Evolutionary conservation across 2,797 vertebrate species (phyloP), one percentile per base, ranked within the genome.

Genomic region (Sebastes trivittatus): DNA sequence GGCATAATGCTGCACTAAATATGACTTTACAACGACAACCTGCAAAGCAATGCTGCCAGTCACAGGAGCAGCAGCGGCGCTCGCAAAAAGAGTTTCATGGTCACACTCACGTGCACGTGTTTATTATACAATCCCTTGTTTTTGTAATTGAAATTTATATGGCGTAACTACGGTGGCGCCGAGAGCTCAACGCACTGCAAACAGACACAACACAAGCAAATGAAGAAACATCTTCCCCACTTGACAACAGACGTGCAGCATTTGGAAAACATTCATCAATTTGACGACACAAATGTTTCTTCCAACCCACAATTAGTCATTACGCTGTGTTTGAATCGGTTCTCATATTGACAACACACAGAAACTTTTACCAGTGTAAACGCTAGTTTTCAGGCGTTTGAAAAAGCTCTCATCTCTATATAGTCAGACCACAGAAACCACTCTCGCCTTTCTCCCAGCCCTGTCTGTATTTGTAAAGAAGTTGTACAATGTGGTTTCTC

Each of bases 1-100:
- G 85, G 84, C 73, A 89, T 92, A 92, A 92, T 89, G 87, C 76
- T 32, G 78, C 61, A 80, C 78, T 89, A 82, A 92, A 94, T 89
- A 88, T 87, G 85, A 92, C 86, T 79, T 88, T 74, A 79, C 72
- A 68, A 46, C 4, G 36, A 85, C 65, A 87, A 81, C 71, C 78
- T 71, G 63, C 63, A 80, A 42, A 79, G 74, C 71, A 67, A 86
- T 72, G 60, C 70, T 67, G 74, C 69, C 66, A 46, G 58, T 73
- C 71, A 84, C 71, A 72, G 69, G 34, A 78, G 62, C 61, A 38
- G 36, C 36, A 38, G 83, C 29, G 23, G 66, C 18, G 10, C 22
- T 69, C n/a, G 18, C 71, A 42, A 34, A 68, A 68, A 72, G 64
- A 89, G 87, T 60, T 87, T 75, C 72, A 79, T 29, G 63, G 72